Conservation (phyloP, 2,113 vertebrate genomes). For the Siniperca chuatsi region DNA sequence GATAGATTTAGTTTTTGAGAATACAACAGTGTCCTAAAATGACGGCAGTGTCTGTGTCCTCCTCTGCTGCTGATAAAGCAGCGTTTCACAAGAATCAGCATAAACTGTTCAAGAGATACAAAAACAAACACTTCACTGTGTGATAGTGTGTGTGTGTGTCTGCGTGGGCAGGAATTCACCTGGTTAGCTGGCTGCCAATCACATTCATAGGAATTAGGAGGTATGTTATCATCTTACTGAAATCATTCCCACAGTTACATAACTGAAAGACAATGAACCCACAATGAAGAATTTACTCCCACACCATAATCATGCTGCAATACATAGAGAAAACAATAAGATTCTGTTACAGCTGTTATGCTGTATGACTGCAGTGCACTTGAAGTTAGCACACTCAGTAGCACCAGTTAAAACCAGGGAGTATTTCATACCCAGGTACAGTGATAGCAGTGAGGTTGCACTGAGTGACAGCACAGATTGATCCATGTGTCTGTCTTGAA, state of each 20-base stretch:
- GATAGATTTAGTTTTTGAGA: slow-evolving; percentile 13
- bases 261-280: slow-evolving; percentile 27
- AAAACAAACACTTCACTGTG: slow-evolving; percentile 14
- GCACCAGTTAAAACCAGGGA: background rate
- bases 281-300: slow-evolving; percentile 23
- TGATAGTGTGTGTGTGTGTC: background rate
- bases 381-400: background rate
- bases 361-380: background rate
- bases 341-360: slow-evolving; percentile 19
- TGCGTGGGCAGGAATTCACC: slow-evolving; percentile 6
- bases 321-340: slow-evolving; percentile 14
- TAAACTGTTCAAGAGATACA: slow-evolving; percentile 1
- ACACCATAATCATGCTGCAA: slow-evolving; percentile 5
- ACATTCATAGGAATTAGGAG: background rate
- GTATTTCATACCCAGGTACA: background rate
- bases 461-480: background rate
- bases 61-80: slow-evolving; percentile 1
- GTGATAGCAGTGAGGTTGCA: background rate
- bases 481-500: slow-evolving; percentile 15
- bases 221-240: slow-evolving; percentile 9
- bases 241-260: background rate
- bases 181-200: slow-evolving; percentile 15
- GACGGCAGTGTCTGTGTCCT: slow-evolving; percentile 5
- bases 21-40: background rate
- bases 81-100: background rate